phyloP scores from a whole-genome alignment of 2,113 vertebrate genomes.

The Dasyprocta punctata region DNA sequence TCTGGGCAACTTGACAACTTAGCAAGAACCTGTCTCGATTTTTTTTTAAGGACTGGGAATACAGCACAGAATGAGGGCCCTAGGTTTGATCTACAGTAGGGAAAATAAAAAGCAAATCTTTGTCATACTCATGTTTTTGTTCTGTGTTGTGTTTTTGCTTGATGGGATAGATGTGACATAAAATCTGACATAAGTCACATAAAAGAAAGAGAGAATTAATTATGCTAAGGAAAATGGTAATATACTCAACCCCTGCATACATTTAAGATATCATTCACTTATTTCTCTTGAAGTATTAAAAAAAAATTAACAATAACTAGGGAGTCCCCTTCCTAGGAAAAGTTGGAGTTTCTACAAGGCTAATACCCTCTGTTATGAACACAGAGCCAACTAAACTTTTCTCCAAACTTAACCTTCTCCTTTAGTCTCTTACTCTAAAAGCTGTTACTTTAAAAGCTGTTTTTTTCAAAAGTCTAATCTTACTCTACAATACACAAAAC shows the following conservation, averaged over 20 bases:
- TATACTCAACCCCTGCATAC: background rate
- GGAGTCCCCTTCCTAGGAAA: background rate
- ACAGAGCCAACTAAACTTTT: background rate
- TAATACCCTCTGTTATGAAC: background rate
- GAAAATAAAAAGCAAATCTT: background rate
- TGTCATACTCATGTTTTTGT: background rate
- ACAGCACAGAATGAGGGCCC: background rate
- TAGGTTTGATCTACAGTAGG: background rate
- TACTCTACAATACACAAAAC: constrained; percentile 74
- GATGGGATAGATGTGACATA: background rate
- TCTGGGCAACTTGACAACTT: background rate
- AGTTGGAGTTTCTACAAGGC: background rate
- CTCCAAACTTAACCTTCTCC: background rate
- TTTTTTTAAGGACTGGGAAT: background rate
- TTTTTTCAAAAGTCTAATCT: background rate
- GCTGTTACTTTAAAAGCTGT: background rate
- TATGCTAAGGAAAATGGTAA: background rate
- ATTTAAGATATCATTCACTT: background rate
- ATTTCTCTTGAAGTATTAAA: background rate
- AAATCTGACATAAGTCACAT: constrained; percentile 37
- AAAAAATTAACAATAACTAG: constrained; percentile 2
- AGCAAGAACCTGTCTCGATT: background rate
- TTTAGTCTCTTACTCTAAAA: constrained; percentile 27
- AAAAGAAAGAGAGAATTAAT: background rate
- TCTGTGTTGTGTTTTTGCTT: background rate